A percentile compares a stretch with the other conserved stretches of the same genome.
phyloP scores from a whole-genome alignment of 2,888 invertebrate genomes.

The Ochropleura plecta region DNA sequence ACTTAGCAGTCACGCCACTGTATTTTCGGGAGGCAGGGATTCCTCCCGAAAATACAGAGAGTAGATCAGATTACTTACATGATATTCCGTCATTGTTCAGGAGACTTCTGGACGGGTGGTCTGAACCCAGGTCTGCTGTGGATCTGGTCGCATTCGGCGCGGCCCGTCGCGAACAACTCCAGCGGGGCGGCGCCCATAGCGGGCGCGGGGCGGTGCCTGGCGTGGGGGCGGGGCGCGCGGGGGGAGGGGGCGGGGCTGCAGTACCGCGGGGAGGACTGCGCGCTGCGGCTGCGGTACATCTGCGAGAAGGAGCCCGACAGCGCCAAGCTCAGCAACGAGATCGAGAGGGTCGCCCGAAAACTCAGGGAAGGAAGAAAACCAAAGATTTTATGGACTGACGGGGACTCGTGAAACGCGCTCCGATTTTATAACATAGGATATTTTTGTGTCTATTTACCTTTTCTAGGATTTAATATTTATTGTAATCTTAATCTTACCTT shows the following conservation, averaged over 20 bases:
- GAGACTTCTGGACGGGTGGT: slow-evolving; percentile 96
- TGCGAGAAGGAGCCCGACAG: slow-evolving; percentile 93
- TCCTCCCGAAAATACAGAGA: not conserved
- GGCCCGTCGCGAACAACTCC: slow-evolving; percentile 91
- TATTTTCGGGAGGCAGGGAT: no score
- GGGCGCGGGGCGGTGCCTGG: slow-evolving; percentile 93
- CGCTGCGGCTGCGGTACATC: slow-evolving; percentile 92
- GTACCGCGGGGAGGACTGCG: slow-evolving; percentile 94
- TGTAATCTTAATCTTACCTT: slow-evolving; percentile 37
- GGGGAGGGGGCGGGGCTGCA: slow-evolving; percentile 85
- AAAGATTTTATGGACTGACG: slow-evolving; percentile 64
- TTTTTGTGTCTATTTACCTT: slow-evolving; percentile 30
- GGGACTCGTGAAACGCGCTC: slow-evolving; percentile 35
- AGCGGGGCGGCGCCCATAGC: slow-evolving; percentile 75
- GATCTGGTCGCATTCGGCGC: slow-evolving; percentile 96
- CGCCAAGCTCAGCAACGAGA: slow-evolving; percentile 91
- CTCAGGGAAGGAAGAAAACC: slow-evolving; percentile 54
- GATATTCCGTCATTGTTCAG: slow-evolving; percentile 74
- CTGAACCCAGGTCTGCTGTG: slow-evolving; percentile 96
- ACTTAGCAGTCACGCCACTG: no score
- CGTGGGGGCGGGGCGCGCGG: slow-evolving; percentile 79
- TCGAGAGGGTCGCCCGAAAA: slow-evolving; percentile 86
- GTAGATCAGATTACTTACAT: not conserved
- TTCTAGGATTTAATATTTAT: slow-evolving; percentile 52
- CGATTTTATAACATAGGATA: not conserved